Evolutionary conservation across 2,113 vertebrate genomes (phyloP), one percentile per base, ranked within the genome.

Genomic region (Gadus macrocephalus): DNA sequence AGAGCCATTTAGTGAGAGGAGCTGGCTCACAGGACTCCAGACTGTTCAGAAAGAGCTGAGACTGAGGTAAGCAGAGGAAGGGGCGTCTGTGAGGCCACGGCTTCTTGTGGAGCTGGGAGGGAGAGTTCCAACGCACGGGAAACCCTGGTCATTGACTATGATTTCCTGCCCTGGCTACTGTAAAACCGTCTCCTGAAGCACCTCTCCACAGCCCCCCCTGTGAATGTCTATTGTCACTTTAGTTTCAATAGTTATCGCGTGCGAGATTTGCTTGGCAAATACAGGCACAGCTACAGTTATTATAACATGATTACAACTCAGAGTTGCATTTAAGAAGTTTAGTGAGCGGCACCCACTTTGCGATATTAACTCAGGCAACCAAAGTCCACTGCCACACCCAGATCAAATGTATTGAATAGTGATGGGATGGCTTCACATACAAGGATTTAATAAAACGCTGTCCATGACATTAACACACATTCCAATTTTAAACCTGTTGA

Each of bases 161-260:
- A 85, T 90, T 93, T 93, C 91, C 92, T 93, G 85, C 76, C 80
- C 79, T 66, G 22, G 85, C 90, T 90, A 80, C 90, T 92, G 89
- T 78, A 62, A 75, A 79, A 78, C 74, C 35, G 20, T 75, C 68
- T 83, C 74, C 68, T 69, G 60, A 76, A 79, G 49, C 72, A 19
- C 84, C 42, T 35, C 31, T 35, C 75, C 63, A 69, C 31, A 74
- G 75, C 70, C 70, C 61, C 71, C 70, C 62, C 60, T 74, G 49
- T 72, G 72, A 64, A 73, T 62, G 22, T 38, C 53, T 27, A 65
- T 42, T 42, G 38, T 49, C 27, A 19, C 63, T 28, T 5, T 64
- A 62, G 60, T 27, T 69, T 5, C 75, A 75, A 66, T 38, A 20
- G 14, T 75, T 35, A 72, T 66, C 53, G 20, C 31, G 8, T 49